phyloP scores from a whole-genome alignment of 2,113 vertebrate genomes.

The Camelus bactrianus region DNA sequence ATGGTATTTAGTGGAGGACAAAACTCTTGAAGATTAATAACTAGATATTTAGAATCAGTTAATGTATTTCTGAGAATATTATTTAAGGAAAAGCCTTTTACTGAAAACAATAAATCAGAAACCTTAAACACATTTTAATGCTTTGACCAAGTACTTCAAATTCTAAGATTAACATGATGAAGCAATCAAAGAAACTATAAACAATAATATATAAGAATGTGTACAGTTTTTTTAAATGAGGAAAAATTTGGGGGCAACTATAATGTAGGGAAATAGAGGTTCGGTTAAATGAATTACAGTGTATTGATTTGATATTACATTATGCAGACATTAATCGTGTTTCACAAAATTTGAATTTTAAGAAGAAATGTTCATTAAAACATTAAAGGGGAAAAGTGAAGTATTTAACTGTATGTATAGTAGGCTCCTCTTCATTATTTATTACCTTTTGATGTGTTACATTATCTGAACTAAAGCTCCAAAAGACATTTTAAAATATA shows the following conservation, averaged over 20 bases:
- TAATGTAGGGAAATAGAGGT: background rate
- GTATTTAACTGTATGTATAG: background rate
- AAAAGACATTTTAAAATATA: background rate
- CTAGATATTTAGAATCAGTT: background rate
- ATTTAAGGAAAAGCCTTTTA: background rate
- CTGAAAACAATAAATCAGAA: background rate
- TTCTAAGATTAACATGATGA: background rate
- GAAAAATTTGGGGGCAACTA: background rate
- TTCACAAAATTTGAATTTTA: background rate
- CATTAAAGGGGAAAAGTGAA: background rate
- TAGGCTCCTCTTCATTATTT: background rate
- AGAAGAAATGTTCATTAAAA: background rate
- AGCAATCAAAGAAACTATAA: background rate
- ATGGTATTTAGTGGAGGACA: background rate
- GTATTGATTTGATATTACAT: background rate
- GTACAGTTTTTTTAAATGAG: background rate
- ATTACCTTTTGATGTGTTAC: background rate
- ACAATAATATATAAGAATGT: background rate
- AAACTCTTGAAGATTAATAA: background rate
- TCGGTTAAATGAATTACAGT: background rate
- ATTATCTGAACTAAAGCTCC: background rate
- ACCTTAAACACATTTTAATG: background rate
- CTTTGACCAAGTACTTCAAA: background rate
- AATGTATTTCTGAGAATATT: background rate
- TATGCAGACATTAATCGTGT: background rate